phyloP scores from a whole-genome alignment of 2,113 vertebrate species.

The Cephalophus harveyi region DNA sequence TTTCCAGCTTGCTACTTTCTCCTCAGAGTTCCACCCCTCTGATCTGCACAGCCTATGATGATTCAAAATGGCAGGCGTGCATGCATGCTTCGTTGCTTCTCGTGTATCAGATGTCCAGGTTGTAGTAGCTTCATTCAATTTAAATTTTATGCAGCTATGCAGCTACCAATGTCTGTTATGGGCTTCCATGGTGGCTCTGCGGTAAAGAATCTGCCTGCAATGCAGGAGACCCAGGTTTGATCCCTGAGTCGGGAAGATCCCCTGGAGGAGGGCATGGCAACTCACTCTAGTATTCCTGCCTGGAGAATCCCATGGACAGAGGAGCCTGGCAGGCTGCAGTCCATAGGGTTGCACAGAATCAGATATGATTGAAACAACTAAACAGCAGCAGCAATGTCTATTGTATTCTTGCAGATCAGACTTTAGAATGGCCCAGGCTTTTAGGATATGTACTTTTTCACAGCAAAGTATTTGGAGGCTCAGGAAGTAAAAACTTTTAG shows the following conservation, averaged over 20 bases:
- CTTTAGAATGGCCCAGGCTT: background rate
- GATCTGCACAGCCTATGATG: background rate
- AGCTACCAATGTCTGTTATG: background rate
- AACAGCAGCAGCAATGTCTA: background rate
- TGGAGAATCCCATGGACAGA: background rate
- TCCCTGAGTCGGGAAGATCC: background rate
- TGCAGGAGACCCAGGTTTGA: background rate
- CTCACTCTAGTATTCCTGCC: background rate
- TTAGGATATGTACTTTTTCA: slow-evolving; percentile 3
- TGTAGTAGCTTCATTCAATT: background rate
- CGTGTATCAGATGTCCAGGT: background rate
- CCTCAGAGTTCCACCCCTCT: background rate
- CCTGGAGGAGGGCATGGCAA: background rate
- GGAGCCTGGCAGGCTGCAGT: background rate
- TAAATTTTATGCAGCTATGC: background rate
- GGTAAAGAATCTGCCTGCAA: background rate
- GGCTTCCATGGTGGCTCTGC: background rate
- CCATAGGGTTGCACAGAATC: background rate
- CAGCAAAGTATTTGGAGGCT: background rate
- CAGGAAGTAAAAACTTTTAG: background rate
- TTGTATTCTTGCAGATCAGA: background rate
- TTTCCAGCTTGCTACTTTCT: background rate
- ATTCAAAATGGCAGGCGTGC: background rate
- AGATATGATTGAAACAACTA: background rate
- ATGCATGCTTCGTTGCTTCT: background rate